Conservation (phyloP, 2,113 vertebrate species). For the Channa argus region DNA sequence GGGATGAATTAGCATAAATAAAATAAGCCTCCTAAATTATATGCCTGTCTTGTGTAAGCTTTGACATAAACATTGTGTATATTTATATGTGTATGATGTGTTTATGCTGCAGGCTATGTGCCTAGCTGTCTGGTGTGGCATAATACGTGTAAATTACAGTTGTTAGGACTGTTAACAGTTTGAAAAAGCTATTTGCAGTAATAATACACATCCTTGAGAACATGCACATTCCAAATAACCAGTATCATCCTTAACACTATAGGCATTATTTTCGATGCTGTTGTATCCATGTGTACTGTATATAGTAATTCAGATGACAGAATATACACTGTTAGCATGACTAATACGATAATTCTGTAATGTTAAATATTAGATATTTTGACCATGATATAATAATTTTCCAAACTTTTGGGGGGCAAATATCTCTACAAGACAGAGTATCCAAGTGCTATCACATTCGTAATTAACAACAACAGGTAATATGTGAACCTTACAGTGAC, state of each 20-base stretch:
- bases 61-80: neutral
- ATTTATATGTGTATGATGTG: constrained; percentile 10
- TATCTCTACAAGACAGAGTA: no score
- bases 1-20: neutral
- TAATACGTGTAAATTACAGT: constrained; percentile 40
- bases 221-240: constrained; percentile 7
- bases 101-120: constrained; percentile 58
- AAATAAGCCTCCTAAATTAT: neutral
- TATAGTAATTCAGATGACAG: no score
- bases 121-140: constrained; percentile 36
- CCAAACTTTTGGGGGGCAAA: no score
- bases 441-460: no score
- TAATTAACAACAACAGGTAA: neutral
- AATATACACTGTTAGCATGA: no score
- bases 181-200: neutral
- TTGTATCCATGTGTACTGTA: no score
- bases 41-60: neutral
- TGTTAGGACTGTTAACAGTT: constrained; percentile 17
- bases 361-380: no score
- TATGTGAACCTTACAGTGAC: constrained; percentile 29
- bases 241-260: neutral
- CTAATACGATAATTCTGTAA: no score
- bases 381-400: no score
- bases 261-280: no score
- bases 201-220: constrained; percentile 11